Evolutionary conservation across 2,113 vertebrate species (phyloP), one percentile per base, ranked within the genome.

Genomic region (Ginglymostoma cirratum): DNA sequence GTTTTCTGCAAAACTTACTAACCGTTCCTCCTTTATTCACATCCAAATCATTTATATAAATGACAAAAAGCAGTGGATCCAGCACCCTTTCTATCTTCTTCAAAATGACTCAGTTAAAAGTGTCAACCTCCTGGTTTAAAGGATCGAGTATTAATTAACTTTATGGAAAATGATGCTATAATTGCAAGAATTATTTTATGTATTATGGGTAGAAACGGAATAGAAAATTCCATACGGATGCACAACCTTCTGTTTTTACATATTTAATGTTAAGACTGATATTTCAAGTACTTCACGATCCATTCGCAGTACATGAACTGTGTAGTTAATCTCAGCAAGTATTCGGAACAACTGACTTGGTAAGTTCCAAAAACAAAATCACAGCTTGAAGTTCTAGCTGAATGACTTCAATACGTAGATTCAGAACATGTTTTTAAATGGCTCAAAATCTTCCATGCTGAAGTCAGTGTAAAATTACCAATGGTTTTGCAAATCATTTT

Each of bases 401-500:
- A 3, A 69, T 94, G 92, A 94, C 55, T 67, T 10, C 42, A 8
- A 93, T 27, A 66, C 17, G 12, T 38, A 38, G 5, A 67, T 69
- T 45, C 19, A 52, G 8, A 55, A 52, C 48, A 55, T 55, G 30
- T 30, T 94, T 2, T 94, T 42, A 69, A 66, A 66, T 23, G 48
- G 24, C 1, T 89, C 23, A 27, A 52, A 0, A 89, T 89, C 12
- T 89, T 27, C 42, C 10, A 89, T 30, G 45, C 45, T 89, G 12
- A 87, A 52, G 3, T 87, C 7, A 89, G 24, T 48, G 27, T 27
- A 89, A 89, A 89, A 89, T 55, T 89, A 89, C 21, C 86, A 96
- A 67, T 83, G 70, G 55, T 42, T 93, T 67, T 78, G 83, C 70
- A 96, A 69, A 69, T 76, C 30, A 89, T 92, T 92, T 78, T 96